Evolutionary conservation across 1,140 invertebrate genomes (phyloP).

Genomic region (Hyphantria cunea): DNA sequence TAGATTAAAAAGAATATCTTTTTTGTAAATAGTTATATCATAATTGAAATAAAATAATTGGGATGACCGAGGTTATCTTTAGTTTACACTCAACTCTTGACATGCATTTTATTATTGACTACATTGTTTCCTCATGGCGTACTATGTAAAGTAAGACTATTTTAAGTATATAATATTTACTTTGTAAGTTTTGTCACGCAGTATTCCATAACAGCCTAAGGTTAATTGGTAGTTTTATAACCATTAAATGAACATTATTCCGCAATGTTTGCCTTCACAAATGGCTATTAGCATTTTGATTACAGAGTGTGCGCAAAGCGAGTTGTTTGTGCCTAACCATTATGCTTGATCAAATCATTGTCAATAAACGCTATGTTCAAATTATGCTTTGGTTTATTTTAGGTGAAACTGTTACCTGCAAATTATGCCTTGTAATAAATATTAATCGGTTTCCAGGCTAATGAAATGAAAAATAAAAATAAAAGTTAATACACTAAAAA

Average conservation of each 20-base stretch:
- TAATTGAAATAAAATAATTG: too few relatives aligned
- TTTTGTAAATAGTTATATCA: too few relatives aligned
- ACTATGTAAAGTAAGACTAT: too few relatives aligned
- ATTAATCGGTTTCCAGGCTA: neutral
- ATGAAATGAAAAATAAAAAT: too few relatives aligned
- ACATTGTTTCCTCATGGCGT: too few relatives aligned
- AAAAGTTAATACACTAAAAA: too few relatives aligned
- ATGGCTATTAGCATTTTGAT: constrained; percentile 30
- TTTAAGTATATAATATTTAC: neutral
- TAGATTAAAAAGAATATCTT: too few relatives aligned
- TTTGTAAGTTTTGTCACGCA: neutral
- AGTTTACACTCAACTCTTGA: too few relatives aligned
- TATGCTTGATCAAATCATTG: neutral
- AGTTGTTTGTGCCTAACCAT: neutral
- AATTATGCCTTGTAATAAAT: neutral
- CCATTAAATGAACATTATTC: constrained; percentile 29
- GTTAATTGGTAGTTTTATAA: constrained; percentile 40
- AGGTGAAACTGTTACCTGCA: neutral
- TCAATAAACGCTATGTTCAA: neutral
- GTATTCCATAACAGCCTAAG: constrained; percentile 20
- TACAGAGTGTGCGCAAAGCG: constrained; percentile 4
- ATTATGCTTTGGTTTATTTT: neutral
- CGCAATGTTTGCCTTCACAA: constrained; percentile 28
- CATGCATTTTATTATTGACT: too few relatives aligned
- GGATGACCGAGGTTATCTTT: too few relatives aligned